These are phyloP conservation scores for Drosophila demipolita DNA, from an alignment of 2,888 invertebrate species.

Conservation along the genomic window DNA sequence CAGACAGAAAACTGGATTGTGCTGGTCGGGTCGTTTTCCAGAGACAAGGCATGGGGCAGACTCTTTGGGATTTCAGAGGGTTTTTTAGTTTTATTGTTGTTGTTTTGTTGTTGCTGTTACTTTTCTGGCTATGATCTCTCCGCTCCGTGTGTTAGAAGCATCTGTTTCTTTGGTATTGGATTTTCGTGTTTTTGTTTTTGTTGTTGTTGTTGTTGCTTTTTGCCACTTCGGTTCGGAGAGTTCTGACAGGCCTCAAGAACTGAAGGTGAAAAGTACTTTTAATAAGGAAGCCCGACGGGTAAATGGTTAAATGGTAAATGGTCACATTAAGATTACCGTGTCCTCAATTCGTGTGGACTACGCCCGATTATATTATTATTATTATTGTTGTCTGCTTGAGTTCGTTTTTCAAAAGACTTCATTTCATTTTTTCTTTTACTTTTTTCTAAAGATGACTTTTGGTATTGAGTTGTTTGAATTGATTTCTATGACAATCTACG, in stretches of 20 bases:
- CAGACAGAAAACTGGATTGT: conserved; percentile 73
- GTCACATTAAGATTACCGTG: conserved; percentile 38
- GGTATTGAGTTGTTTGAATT: conserved; percentile 7
- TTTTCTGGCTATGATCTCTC: conserved; percentile 73
- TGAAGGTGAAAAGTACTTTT: conserved; percentile 73
- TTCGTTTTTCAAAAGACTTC: conserved; percentile 8
- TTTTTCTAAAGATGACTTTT: conserved; percentile 25
- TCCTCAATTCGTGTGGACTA: conserved; percentile 19
- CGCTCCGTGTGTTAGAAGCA: conserved; percentile 63
- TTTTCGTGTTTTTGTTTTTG: conserved; percentile 36
- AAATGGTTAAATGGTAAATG: conserved; percentile 52
- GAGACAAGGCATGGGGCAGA: conserved; percentile 53
- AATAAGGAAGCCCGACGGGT: conserved; percentile 47
- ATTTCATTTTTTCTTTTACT: not conserved
- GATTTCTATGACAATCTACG: conserved; percentile 22
- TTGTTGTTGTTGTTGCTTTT: conserved; percentile 44
- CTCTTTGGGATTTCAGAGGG: conserved; percentile 73
- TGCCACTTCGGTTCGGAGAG: conserved; percentile 55
- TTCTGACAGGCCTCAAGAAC: conserved; percentile 45
- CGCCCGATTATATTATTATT: conserved; percentile 2
- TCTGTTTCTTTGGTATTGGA: conserved; percentile 64
- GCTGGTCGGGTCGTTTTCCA: conserved; percentile 69
- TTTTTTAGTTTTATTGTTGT: conserved; percentile 53
- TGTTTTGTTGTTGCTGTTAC: conserved; percentile 50
- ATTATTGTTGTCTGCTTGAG: conserved; percentile 6